phyloP scores from a whole-genome alignment of 2,113 vertebrate genomes.

The Pelusios castaneus region DNA sequence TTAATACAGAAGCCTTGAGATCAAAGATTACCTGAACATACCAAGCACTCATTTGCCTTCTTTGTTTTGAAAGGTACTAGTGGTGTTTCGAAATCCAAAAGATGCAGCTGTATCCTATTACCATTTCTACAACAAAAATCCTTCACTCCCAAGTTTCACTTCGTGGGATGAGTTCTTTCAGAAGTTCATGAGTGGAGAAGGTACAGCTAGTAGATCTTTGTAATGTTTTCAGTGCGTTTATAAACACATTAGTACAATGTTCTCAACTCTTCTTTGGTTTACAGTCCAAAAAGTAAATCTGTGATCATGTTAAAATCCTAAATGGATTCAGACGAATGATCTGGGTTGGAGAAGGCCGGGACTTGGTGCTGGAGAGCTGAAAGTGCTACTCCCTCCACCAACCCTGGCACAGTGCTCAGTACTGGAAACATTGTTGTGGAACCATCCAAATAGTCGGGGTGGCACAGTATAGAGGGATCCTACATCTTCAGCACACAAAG shows the following conservation, averaged over 20 bases:
- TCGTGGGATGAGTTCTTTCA: slow-evolving; percentile 85
- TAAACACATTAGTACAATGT: not conserved
- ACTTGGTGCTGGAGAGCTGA: not conserved
- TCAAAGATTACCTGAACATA: not conserved
- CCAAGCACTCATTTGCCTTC: not conserved
- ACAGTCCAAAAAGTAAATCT: not conserved
- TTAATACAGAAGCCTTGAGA: not conserved
- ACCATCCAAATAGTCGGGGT: not conserved
- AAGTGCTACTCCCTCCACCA: not conserved
- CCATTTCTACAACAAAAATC: slow-evolving; percentile 83
- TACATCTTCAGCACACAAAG: not conserved
- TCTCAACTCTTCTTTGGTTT: not conserved
- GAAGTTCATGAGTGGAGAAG: slow-evolving; percentile 82
- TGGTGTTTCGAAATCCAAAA: slow-evolving; percentile 86
- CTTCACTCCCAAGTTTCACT: slow-evolving; percentile 70
- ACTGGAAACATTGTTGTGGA: not conserved
- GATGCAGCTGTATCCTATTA: slow-evolving; percentile 84
- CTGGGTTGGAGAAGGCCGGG: not conserved
- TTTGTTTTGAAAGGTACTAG: slow-evolving; percentile 73
- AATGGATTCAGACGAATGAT: not conserved
- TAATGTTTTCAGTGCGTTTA: not conserved
- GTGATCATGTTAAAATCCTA: not conserved
- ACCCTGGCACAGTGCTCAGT: not conserved
- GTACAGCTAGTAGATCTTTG: slow-evolving; percentile 55
- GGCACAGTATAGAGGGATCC: not conserved